Base-by-base conservation (phyloP, 2,888 invertebrate species). In the Drosophila vallismaia region DNA sequence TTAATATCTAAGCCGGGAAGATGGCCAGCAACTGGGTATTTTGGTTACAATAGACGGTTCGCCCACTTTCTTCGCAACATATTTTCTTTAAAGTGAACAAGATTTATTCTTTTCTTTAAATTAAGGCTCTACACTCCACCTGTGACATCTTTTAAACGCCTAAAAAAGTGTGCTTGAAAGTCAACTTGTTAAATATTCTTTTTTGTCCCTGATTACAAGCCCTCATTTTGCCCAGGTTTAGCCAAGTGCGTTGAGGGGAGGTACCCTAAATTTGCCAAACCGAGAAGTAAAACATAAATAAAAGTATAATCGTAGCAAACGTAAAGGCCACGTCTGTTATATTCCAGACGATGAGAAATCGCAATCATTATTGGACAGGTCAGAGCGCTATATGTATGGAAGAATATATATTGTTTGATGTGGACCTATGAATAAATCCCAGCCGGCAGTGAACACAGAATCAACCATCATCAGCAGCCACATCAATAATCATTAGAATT, bases 401-500 rank as follows among this genome's bases (percentile, higher is more conserved):
- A 1, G 28, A 28, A 28, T 28, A 28, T 28, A 6, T 28, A 36
- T 19, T 19, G 19, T 19, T 19, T 36, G 36, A 36, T 36, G 14
- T 12, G 31, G 14, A 31, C 14, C 9, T 31, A 5, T 10, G 36
- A 44, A 36, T 45, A 67, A 36, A 36, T 36, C 12, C 36, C 42
- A 14, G 52, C 14, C 51, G 45, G 33, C 49, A 50, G 74, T 45
- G 36, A 55, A 42, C 50, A 38, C 28, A 36, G 38, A 42, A 49
- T 38, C 55, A 42, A 42, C 4, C 14, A 42, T 40, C 51, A 60
- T 59, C 63, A 63, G 54, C 54, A 63, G 54, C 28, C 68, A 59
- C 57, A 62, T 68, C 73, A 77, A 75, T 67, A 68, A 69, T 76
- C 46, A 63, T 72, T 72, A 49, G 52, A 69, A 75, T 77, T 64